phyloP scores from a whole-genome alignment of 2,113 vertebrate genomes.

The Naja naja region DNA sequence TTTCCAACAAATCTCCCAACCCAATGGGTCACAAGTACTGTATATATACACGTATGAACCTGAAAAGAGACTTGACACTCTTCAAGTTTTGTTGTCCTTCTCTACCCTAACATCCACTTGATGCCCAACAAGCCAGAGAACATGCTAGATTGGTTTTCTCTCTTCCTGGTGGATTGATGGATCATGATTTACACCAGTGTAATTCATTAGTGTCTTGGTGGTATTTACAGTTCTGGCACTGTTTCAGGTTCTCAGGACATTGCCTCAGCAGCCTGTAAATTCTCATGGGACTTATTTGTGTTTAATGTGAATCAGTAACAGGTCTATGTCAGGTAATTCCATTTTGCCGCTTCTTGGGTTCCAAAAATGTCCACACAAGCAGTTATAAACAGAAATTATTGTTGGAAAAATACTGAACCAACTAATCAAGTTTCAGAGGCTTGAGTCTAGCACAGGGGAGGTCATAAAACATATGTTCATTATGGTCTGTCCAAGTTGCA shows the following conservation, averaged over 20 bases:
- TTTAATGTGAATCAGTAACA: constrained; percentile 16
- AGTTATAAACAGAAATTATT: constrained; percentile 13
- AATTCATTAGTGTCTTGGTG: background rate
- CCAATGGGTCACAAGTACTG: background rate
- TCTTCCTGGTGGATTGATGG: background rate
- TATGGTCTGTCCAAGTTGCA: background rate
- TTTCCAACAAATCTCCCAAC: background rate
- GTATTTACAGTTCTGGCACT: background rate
- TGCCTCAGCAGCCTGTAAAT: constrained; percentile 15
- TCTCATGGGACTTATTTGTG: constrained; percentile 19
- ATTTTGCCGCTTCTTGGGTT: constrained; percentile 17
- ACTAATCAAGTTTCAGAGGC: constrained; percentile 2
- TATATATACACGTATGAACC: background rate
- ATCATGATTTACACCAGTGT: background rate
- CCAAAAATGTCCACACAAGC: background rate
- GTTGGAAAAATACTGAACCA: constrained; percentile 6
- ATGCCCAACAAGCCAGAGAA: background rate
- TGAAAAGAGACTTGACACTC: background rate
- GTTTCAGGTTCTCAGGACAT: background rate
- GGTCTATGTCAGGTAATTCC: background rate
- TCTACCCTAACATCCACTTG: constrained; percentile 7
- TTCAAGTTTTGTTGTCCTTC: background rate
- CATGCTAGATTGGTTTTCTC: background rate
- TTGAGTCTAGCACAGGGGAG: background rate
- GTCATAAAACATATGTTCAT: constrained; percentile 1